Conservation (phyloP, 2,888 invertebrate species). For the Ariolimax columbianus region DNA sequence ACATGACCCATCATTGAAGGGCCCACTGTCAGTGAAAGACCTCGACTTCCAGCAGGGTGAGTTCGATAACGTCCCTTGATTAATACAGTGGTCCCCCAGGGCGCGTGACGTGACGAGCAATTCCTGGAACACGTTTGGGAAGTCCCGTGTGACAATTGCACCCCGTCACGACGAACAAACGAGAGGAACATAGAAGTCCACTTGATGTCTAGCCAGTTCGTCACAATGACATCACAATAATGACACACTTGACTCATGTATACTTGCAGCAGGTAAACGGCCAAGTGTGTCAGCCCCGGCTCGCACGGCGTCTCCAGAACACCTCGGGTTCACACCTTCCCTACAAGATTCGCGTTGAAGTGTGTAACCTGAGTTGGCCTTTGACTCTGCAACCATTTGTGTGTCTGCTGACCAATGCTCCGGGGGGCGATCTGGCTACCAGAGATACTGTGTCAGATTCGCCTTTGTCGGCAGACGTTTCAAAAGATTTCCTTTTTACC, state of each 20-base stretch:
- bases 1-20: neutral
- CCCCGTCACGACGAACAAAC: too few relatives aligned
- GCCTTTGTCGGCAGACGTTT: neutral
- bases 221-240: slow-evolving; percentile 19
- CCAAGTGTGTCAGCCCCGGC: neutral
- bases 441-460: neutral
- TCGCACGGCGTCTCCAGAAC: neutral
- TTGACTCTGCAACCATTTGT: neutral
- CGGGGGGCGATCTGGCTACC: neutral
- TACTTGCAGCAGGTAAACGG: slow-evolving; percentile 5
- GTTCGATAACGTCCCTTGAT: neutral
- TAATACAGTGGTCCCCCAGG: neutral
- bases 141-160: too few relatives aligned
- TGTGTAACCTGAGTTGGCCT: neutral
- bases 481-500: neutral
- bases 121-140: too few relatives aligned
- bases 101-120: too few relatives aligned
- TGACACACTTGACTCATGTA: neutral
- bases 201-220: neutral
- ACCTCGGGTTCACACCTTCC: too few relatives aligned
- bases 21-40: neutral
- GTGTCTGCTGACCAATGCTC: neutral
- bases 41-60: neutral
- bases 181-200: neutral
- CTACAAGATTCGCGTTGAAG: neutral